These are phyloP conservation scores for Nebria ingens DNA, from an alignment of 1,140 invertebrate genomes.

Conservation along the genomic window DNA sequence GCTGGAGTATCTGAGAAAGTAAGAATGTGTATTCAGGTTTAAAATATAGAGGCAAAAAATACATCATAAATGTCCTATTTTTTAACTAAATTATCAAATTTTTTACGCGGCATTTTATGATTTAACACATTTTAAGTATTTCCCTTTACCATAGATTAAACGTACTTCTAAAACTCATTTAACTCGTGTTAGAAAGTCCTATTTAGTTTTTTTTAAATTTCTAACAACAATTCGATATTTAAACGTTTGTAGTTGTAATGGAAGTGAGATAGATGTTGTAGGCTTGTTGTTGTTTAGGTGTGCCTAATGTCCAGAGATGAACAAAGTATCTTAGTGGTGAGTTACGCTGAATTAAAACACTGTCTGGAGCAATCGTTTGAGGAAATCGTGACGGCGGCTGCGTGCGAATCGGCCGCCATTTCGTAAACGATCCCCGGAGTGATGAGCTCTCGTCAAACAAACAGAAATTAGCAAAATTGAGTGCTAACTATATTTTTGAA, in stretches of 20 bases:
- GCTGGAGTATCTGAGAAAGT: constrained; percentile 81
- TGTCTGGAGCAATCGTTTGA: constrained; percentile 88
- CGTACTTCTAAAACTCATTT: no score
- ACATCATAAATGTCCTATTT: constrained; percentile 1
- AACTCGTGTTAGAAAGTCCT: no score
- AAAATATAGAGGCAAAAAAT: not conserved
- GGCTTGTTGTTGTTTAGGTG: constrained; percentile 54
- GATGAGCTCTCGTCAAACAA: not conserved
- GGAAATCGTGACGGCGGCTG: constrained; percentile 59
- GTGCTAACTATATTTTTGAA: constrained; percentile 4
- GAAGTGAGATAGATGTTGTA: no score
- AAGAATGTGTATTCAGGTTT: constrained; percentile 19
- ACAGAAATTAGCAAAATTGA: not conserved
- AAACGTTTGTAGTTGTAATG: no score
- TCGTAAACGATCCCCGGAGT: not conserved
- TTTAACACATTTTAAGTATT: no score
- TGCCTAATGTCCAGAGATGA: constrained; percentile 92
- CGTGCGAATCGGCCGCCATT: not conserved
- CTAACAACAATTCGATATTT: no score
- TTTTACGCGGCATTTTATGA: no score
- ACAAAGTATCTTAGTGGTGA: constrained; percentile 89
- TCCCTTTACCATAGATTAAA: no score
- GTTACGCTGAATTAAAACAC: constrained; percentile 87
- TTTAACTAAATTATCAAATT: no score
- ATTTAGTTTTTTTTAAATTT: no score